Conservation (phyloP, 2,113 vertebrate species). For the Alethe diademata region DNA sequence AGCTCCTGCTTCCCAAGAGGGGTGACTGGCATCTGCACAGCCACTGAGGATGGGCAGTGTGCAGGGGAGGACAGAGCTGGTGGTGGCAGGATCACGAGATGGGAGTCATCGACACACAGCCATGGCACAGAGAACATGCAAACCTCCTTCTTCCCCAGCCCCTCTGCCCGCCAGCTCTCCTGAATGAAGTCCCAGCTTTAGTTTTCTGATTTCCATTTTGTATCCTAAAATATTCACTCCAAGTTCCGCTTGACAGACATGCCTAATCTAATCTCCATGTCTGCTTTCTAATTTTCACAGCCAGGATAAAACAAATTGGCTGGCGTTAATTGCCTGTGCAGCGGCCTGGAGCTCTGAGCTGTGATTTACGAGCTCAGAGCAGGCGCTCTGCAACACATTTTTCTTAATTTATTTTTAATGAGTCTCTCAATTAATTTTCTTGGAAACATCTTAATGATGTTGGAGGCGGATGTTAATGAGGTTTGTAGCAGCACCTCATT, state of each 20-base stretch:
- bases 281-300: conserved; percentile 98
- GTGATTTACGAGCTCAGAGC: conserved; percentile 95
- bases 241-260: conserved; percentile 92
- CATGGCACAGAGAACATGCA: not conserved
- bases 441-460: conserved; percentile 97
- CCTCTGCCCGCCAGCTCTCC: conserved; percentile 51
- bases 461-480: conserved; percentile 89
- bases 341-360: conserved; percentile 86
- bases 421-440: conserved; percentile 99
- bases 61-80: not conserved
- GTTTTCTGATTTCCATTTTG: conserved; percentile 78
- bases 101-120: not conserved
- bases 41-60: not conserved
- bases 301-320: conserved; percentile 99
- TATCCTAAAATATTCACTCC: conserved; percentile 92
- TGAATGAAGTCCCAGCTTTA: conserved; percentile 63
- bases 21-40: accelerated
- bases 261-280: conserved; percentile 96
- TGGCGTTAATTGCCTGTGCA: conserved; percentile 94
- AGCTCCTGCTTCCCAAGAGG: not conserved
- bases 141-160: not conserved
- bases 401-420: conserved; percentile 99
- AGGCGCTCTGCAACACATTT: conserved; percentile 93
- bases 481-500: conserved; percentile 75
- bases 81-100: accelerated